Percentiles rank a stretch among this genome's conserved stretches.
phyloP scores from a whole-genome alignment of 2,888 invertebrate genomes.

The Altica lythri region DNA sequence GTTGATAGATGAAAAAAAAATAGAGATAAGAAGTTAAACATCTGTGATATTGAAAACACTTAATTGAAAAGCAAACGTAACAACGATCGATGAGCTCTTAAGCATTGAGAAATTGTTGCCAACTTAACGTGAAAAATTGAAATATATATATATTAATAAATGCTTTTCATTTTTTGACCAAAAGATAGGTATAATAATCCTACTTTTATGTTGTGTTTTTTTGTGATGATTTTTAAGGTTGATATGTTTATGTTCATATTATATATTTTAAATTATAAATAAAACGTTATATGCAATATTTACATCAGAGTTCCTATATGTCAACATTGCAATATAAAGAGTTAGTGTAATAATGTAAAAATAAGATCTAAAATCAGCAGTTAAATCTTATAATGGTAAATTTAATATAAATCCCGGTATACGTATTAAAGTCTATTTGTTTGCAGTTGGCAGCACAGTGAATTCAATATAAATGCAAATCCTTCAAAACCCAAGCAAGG shows the following conservation, averaged over 20 bases:
- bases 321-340: conserved; percentile 1
- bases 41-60: conserved; percentile 57
- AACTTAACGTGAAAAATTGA: conserved; percentile 12
- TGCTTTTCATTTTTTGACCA: conserved; percentile 26
- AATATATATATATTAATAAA: too few relatives aligned
- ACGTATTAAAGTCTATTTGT: too few relatives aligned
- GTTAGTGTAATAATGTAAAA: conserved; percentile 8
- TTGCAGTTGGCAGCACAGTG: too few relatives aligned
- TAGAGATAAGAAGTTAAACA: conserved; percentile 57
- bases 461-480: too few relatives aligned
- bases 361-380: too few relatives aligned
- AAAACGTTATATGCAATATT: conserved; percentile 9
- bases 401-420: too few relatives aligned
- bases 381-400: too few relatives aligned
- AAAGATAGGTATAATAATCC: conserved; percentile 12
- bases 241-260: not conserved
- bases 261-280: conserved; percentile 9
- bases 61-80: conserved; percentile 34
- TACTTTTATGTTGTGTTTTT: conserved; percentile 20
- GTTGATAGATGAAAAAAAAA: conserved; percentile 36
- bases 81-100: conserved; percentile 29
- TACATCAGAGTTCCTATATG: conserved; percentile 8
- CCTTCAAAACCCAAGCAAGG: too few relatives aligned
- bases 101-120: conserved; percentile 25
- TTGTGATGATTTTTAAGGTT: conserved; percentile 12